These are phyloP conservation scores for Erpetoichthys calabaricus DNA, from an alignment of 2,797 vertebrate species.

Conservation along the genomic window DNA sequence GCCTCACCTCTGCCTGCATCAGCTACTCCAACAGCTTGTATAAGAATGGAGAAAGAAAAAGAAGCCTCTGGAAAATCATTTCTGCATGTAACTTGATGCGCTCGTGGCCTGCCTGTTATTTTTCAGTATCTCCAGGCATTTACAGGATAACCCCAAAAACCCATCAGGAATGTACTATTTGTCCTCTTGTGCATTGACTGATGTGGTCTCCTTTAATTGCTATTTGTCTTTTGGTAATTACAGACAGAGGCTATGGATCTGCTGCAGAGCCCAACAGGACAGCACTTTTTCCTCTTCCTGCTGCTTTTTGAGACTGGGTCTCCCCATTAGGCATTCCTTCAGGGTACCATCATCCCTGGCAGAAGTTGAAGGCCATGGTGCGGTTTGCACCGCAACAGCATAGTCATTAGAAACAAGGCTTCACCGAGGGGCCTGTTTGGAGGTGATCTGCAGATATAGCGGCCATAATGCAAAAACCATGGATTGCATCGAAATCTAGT, in stretches of 20 bases:
- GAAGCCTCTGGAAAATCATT: background rate
- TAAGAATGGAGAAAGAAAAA: no score
- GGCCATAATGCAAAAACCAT: background rate
- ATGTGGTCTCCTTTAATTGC: conserved; percentile 26
- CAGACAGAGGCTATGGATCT: conserved; percentile 15
- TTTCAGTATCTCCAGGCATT: conserved; percentile 15
- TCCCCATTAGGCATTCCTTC: conserved; percentile 20
- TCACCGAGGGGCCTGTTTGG: background rate
- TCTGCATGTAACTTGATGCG: background rate
- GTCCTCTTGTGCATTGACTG: conserved; percentile 21
- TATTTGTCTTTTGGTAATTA: conserved; percentile 29
- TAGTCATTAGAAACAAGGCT: background rate
- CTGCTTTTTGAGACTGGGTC: conserved; percentile 2
- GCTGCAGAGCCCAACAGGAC: conserved; percentile 1
- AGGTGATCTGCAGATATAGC: background rate
- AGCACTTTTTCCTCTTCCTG: conserved; percentile 4
- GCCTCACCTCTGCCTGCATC: no score
- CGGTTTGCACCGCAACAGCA: conserved; percentile 1
- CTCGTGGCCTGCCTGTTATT: conserved; percentile 9
- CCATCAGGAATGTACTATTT: conserved; percentile 19
- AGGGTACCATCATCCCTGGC: conserved; percentile 15
- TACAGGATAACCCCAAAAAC: conserved; percentile 14
- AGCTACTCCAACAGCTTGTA: no score
- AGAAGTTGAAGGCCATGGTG: conserved; percentile 6
- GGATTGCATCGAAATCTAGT: background rate